Conservation (phyloP, 2,797 vertebrate species). For the Dermochelys coriacea region DNA sequence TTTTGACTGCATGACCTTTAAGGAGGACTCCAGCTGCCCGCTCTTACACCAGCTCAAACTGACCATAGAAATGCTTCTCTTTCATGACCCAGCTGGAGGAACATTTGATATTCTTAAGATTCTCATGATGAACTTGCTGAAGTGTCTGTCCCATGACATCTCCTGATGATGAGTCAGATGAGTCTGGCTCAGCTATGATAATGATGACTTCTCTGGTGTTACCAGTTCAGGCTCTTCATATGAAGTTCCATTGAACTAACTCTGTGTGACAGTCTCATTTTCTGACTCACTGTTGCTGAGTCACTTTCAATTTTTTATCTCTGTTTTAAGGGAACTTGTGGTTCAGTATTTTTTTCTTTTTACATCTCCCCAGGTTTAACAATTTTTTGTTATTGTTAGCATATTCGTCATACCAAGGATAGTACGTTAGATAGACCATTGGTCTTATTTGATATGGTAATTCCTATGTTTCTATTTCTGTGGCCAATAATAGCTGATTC, state of each 20-base stretch:
- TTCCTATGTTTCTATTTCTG: not conserved
- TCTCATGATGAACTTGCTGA: not conserved
- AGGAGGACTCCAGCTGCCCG: not conserved
- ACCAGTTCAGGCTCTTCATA: not conserved
- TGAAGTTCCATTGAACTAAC: slow-evolving; percentile 29
- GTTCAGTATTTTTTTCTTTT: slow-evolving; percentile 41
- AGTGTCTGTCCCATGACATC: not conserved
- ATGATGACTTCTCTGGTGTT: accelerated
- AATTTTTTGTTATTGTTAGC: slow-evolving; percentile 55
- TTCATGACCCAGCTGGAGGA: slow-evolving; percentile 35
- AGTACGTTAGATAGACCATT: not conserved
- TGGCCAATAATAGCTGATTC: not conserved
- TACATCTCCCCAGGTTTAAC: not conserved
- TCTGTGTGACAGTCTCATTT: not conserved
- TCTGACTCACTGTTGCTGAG: slow-evolving; percentile 70
- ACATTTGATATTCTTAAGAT: slow-evolving; percentile 37
- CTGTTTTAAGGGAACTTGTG: slow-evolving; percentile 47
- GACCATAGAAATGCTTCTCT: slow-evolving; percentile 31
- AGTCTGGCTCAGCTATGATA: not conserved
- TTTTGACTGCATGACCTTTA: not conserved
- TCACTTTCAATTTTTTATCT: slow-evolving; percentile 53
- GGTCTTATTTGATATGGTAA: not conserved
- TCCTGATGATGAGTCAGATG: not conserved
- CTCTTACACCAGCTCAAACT: slow-evolving; percentile 26
- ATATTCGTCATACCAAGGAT: slow-evolving; percentile 13